Evolutionary conservation across 2,113 vertebrate species (phyloP).

Genomic region (Lathamus discolor): DNA sequence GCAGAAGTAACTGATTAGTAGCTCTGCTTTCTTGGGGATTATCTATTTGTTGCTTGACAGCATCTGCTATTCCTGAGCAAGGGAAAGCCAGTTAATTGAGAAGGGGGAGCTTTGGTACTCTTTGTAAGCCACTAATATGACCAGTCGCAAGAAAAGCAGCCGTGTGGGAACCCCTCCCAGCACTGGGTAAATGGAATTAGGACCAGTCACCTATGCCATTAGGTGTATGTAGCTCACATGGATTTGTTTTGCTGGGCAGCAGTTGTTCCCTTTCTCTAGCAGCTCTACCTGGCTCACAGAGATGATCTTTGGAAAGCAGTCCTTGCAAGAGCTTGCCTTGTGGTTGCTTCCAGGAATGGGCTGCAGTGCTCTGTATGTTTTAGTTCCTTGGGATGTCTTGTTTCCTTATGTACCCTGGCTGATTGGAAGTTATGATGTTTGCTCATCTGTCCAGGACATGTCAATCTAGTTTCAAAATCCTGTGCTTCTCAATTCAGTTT

Average conservation of each 20-base stretch:
- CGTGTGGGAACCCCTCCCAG: neutral
- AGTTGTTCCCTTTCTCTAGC: neutral
- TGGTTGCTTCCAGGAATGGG: neutral
- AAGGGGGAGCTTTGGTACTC: neutral
- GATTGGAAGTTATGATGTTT: neutral
- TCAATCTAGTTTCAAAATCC: neutral
- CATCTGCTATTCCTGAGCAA: neutral
- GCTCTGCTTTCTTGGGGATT: conserved; percentile 33
- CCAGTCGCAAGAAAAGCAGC: neutral
- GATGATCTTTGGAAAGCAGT: neutral
- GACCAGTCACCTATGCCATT: neutral
- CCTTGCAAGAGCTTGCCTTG: neutral
- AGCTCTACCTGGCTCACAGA: neutral
- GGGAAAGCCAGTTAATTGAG: neutral
- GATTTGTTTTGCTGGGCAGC: neutral
- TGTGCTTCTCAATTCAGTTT: neutral
- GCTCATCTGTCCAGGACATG: neutral
- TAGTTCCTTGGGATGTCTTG: neutral
- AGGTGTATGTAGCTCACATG: neutral
- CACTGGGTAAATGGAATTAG: neutral
- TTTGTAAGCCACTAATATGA: neutral
- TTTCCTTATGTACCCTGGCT: neutral
- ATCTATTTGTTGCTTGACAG: neutral
- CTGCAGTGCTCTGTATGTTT: neutral
- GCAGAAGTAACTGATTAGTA: conserved; percentile 44